Base-by-base conservation (phyloP, 1,140 invertebrate species). In the Agrypnia vestita region DNA sequence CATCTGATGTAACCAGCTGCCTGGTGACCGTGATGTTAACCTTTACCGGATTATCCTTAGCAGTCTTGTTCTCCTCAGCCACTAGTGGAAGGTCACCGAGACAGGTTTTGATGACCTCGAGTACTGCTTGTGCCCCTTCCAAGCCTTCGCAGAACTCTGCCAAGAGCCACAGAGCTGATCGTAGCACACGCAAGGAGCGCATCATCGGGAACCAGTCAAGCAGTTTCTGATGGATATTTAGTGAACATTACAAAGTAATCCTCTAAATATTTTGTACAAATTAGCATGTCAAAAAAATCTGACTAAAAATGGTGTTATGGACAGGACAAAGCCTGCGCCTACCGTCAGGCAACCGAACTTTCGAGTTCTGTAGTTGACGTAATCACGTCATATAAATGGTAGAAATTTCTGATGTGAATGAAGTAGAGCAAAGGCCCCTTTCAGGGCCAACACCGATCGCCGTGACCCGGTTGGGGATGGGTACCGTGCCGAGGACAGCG, bases 161-260 rank as follows among this genome's bases (percentile, higher is more conserved):
- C 47, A 99, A 90, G 84, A 99, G 97, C 98, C 98, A 99, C n/a
- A 99, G 89, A 3, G 98, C 96, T 6, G 96, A 95, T 80, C 98
- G 93, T 84, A 98, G 95, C n/a, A 99, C 95, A 88, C 94, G 94
- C 8, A 94, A 93, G 9, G 94, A 96, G 71, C 94, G 93, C 84
- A 99, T 97, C 79, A 94, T 92, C 21, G 94, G 91, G 85, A 98
- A 96, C 13, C 93, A 91, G 85, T 97, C 96, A 55, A 97, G 88
- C 0, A 98, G 88, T 89, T 93, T 93, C 91, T 93, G 83, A 84
- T 15, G 76, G 53, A 84, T 82, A 74, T 25, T 19, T 3, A 74
- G 56, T 49, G 10, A 83, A 25, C 25, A 35, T 35, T 35, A 35
- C 25, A 35, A 35, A 35, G 6, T 6, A 35, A 35, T 35, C 25